These are phyloP conservation scores for Atractosteus spatula DNA, from an alignment of 2,113 vertebrate species.

Conservation along the genomic window DNA sequence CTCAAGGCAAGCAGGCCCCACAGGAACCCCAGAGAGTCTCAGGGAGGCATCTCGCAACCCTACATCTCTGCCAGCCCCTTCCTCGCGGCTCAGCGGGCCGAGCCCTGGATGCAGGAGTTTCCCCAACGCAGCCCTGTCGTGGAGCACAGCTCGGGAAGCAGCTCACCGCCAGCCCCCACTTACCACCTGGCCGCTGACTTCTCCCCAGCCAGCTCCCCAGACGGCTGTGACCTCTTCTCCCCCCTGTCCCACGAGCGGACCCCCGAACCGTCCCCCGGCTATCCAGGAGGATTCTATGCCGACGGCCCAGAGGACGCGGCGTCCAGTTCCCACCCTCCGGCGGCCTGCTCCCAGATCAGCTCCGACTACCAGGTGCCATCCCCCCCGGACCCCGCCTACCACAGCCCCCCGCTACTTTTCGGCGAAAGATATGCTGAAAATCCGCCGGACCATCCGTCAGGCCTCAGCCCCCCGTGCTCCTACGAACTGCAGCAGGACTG, in stretches of 20 bases:
- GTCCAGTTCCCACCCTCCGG: constrained; percentile 37
- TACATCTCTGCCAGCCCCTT: constrained; percentile 8
- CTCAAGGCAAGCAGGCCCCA: constrained; percentile 48
- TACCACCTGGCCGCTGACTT: constrained; percentile 1
- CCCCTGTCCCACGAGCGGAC: constrained; percentile 10
- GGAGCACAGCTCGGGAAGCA: constrained; percentile 1
- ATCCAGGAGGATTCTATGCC: constrained; percentile 25
- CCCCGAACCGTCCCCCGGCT: background rate
- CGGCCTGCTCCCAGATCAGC: constrained; percentile 22
- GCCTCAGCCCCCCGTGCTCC: background rate
- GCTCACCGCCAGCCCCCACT: background rate
- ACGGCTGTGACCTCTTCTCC: background rate
- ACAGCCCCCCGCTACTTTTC: constrained; percentile 8
- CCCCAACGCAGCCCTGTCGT: background rate
- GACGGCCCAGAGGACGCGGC: constrained; percentile 46
- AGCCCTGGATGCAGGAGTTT: background rate
- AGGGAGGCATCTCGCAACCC: background rate
- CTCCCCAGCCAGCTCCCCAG: background rate
- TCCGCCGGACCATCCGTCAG: background rate
- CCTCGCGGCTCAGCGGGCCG: background rate
- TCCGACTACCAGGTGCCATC: constrained; percentile 26
- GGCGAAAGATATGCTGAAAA: background rate
- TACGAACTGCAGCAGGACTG: constrained; percentile 28
- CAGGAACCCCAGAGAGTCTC: background rate
- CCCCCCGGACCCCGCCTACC: constrained; percentile 20